phyloP scores from a whole-genome alignment of 2,797 vertebrate species.

The Poeciliopsis presidionis region DNA sequence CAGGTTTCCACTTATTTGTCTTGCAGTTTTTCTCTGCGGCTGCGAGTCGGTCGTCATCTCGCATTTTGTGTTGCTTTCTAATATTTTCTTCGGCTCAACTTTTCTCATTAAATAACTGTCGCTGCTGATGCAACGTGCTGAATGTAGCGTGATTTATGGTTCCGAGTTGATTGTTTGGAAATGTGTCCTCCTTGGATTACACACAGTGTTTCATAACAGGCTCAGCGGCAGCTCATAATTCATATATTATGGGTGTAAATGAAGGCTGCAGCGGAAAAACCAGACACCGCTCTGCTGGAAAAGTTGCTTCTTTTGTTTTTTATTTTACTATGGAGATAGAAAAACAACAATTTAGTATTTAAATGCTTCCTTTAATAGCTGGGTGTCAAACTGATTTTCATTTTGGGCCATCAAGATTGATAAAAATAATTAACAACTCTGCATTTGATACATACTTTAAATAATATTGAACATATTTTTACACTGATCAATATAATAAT shows the following conservation, averaged over 20 bases:
- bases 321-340: not conserved
- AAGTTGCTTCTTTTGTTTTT: not conserved
- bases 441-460: too few species aligned
- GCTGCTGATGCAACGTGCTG: not conserved
- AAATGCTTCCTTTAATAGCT: not conserved
- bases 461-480: too few species aligned
- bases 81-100: not conserved
- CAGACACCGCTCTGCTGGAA: not conserved
- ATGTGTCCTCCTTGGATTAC: constrained; percentile 8
- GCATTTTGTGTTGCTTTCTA: not conserved
- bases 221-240: constrained; percentile 6
- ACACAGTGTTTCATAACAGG: not conserved
- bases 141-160: constrained; percentile 1
- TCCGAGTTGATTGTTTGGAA: constrained; percentile 3
- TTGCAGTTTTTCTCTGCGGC: not conserved
- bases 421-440: too few species aligned
- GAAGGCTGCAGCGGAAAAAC: not conserved
- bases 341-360: not conserved
- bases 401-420: too few species aligned
- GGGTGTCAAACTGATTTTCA: too few species aligned
- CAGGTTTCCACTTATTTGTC: not conserved
- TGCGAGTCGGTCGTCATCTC: not conserved
- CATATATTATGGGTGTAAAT: not conserved
- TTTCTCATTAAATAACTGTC: constrained; percentile 8
- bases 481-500: too few species aligned